Evolutionary conservation across 2,113 vertebrate genomes (phyloP).

Genomic region (Dicrurus megarhynchus): DNA sequence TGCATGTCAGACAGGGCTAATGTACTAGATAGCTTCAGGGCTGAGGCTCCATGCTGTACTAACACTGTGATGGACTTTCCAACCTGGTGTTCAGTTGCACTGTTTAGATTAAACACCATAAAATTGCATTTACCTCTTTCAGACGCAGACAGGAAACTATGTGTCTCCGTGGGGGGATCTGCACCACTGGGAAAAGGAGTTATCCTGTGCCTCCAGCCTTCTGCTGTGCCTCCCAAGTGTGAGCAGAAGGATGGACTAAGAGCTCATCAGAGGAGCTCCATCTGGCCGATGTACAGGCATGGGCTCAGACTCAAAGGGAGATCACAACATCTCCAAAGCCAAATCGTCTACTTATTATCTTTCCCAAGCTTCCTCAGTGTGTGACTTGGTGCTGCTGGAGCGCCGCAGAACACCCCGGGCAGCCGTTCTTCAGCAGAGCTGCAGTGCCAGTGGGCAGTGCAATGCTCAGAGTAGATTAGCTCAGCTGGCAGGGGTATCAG

Average conservation of each 20-base stretch:
- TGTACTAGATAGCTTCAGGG: neutral
- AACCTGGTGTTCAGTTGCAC: neutral
- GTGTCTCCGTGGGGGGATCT: neutral
- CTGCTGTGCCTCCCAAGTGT: neutral
- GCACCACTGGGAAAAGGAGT: neutral
- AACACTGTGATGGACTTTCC: neutral
- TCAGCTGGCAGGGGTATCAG: neutral
- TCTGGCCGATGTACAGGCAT: neutral
- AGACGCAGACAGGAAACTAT: neutral
- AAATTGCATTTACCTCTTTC: neutral
- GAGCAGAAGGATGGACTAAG: neutral
- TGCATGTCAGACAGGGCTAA: neutral
- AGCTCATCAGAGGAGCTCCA: neutral
- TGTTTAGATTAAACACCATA: neutral
- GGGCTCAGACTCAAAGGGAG: neutral
- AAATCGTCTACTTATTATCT: neutral
- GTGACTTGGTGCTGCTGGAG: neutral
- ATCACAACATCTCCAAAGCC: neutral
- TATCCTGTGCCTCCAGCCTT: neutral
- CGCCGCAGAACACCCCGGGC: accelerated
- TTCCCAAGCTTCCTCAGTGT: neutral
- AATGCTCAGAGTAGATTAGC: neutral
- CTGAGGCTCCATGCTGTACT: accelerated
- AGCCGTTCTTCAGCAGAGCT: neutral
- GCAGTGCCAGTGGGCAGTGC: neutral